These are phyloP conservation scores for Craseonycteris thonglongyai DNA, from an alignment of 2,113 vertebrate species.

Conservation along the genomic window DNA sequence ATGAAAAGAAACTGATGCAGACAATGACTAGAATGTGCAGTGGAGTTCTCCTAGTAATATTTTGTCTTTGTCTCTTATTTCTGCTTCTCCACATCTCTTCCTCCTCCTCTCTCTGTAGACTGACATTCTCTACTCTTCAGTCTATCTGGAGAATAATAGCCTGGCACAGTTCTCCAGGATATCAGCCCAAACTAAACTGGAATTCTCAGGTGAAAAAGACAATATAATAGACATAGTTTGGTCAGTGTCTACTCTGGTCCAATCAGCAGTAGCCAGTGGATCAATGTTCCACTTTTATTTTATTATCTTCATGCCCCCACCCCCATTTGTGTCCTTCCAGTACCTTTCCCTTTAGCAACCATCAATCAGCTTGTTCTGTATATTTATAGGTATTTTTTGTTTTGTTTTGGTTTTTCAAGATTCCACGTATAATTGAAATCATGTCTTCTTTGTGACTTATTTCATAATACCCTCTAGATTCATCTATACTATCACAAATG, in stretches of 20 bases:
- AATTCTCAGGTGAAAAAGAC: conserved; percentile 1
- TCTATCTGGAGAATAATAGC: not conserved
- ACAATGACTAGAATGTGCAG: conserved; percentile 1
- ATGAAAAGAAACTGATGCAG: not conserved
- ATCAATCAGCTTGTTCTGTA: not conserved
- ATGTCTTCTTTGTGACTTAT: not conserved
- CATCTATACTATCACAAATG: not conserved
- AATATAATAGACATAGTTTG: not conserved
- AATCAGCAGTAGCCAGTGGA: not conserved
- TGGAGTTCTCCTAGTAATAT: not conserved
- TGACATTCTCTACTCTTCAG: not conserved
- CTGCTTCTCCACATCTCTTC: not conserved
- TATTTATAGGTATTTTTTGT: not conserved
- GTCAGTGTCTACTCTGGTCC: not conserved
- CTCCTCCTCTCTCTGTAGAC: not conserved
- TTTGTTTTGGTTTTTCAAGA: not conserved
- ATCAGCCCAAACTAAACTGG: not conserved
- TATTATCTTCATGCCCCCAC: not conserved
- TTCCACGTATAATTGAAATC: not conserved
- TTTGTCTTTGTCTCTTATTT: not conserved
- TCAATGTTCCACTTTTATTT: not conserved
- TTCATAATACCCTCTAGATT: not conserved
- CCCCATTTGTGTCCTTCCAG: no score
- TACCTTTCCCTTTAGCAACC: not conserved
- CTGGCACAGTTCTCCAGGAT: not conserved